A percentile compares a stretch with the other conserved stretches of the same genome.
Conservation (phyloP, 2,888 invertebrate genomes). For the Phyto melanocephala region DNA sequence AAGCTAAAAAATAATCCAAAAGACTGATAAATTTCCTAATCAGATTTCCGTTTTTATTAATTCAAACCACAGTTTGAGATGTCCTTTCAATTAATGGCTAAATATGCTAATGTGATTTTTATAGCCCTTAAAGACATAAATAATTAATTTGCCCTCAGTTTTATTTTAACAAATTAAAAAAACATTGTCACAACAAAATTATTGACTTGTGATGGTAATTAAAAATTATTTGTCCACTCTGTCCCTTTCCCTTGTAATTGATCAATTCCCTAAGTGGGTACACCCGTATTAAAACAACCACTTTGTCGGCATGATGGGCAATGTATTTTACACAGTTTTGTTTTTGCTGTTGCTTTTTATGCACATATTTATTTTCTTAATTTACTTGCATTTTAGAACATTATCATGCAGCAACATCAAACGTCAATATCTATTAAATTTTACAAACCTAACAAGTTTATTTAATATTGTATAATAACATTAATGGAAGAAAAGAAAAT, state of each 20-base stretch:
- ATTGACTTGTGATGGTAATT: neutral
- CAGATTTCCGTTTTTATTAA: too few species aligned
- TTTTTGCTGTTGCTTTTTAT: neutral
- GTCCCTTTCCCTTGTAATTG: neutral
- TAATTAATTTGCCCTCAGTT: neutral
- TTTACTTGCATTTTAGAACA: conserved; percentile 56
- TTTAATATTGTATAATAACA: conserved; percentile 55
- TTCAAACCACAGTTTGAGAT: too few species aligned
- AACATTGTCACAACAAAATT: conserved; percentile 7
- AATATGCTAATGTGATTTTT: too few species aligned
- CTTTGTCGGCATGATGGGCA: conserved; percentile 55
- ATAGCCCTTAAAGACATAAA: too few species aligned
- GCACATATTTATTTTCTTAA: conserved; percentile 3
- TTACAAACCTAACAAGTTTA: conserved; percentile 63
- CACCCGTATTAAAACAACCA: conserved; percentile 21
- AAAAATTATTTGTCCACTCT: conserved; percentile 15
- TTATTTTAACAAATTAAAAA: conserved; percentile 27
- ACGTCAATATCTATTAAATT: conserved; percentile 64
- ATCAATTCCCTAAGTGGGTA: neutral
- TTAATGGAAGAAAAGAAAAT: conserved; percentile 15
- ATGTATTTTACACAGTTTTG: neutral
- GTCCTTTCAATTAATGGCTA: too few species aligned
- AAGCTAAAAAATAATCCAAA: too few species aligned
- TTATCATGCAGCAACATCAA: conserved; percentile 59
- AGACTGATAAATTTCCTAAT: too few species aligned